A percentile compares a stretch with the other conserved stretches of the same genome.
Conservation (phyloP, 2,113 vertebrate genomes). For the Nothoprocta perdicaria region DNA sequence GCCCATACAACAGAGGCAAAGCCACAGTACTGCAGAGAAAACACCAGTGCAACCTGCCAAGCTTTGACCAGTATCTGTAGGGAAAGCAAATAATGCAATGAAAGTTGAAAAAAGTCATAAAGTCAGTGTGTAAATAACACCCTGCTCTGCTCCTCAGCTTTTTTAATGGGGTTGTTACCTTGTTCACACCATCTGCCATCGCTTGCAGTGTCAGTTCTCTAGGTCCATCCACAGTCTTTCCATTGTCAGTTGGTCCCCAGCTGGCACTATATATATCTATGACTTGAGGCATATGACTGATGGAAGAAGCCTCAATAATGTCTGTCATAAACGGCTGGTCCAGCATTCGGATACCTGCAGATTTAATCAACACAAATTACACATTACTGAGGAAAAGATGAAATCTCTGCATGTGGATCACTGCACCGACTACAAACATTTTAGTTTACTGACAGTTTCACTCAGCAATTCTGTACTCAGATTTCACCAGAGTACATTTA, state of each 20-base stretch:
- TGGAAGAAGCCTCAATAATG: conserved; percentile 97
- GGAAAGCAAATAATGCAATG: neutral
- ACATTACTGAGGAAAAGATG: neutral
- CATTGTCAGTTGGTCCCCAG: conserved; percentile 98
- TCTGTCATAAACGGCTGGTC: conserved; percentile 99
- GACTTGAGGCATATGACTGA: conserved; percentile 98
- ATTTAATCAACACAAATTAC: neutral
- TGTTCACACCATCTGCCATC: conserved; percentile 98
- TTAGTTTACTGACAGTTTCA: neutral
- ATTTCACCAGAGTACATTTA: neutral
- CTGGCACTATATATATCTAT: conserved; percentile 99
- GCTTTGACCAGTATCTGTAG: neutral
- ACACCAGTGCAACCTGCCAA: neutral
- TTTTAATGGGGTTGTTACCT: conserved; percentile 77
- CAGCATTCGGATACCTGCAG: conserved; percentile 94
- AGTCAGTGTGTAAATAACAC: rapidly evolving
- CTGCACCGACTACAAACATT: neutral
- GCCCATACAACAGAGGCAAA: neutral
- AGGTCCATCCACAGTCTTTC: conserved; percentile 98
- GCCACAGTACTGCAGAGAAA: neutral
- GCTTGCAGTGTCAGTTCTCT: conserved; percentile 95
- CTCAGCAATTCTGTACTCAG: neutral
- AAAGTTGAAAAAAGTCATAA: neutral
- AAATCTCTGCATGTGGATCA: neutral
- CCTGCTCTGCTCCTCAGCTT: neutral